Conservation (phyloP, 2,113 vertebrate genomes). For the Sander vitreus region DNA sequence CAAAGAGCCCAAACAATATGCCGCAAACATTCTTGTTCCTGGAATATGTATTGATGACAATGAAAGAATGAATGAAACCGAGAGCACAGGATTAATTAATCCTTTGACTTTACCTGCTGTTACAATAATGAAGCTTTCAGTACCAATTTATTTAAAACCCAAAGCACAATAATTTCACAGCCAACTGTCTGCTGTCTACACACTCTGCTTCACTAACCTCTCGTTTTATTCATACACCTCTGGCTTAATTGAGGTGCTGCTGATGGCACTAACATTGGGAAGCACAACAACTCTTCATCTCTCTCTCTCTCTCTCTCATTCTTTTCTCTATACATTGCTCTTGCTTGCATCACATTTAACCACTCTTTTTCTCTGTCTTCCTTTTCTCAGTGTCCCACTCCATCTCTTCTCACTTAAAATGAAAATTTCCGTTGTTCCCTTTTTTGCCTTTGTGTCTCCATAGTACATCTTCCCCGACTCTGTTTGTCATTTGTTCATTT, state of each 20-base stretch:
- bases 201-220: not conserved
- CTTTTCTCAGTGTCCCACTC: slow-evolving; percentile 3
- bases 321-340: not conserved
- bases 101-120: slow-evolving; percentile 23
- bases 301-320: not conserved
- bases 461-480: not conserved
- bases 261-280: not conserved
- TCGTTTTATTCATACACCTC: not conserved
- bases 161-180: not conserved
- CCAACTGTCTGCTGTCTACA: not conserved
- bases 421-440: slow-evolving; percentile 2
- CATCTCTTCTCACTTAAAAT: slow-evolving; percentile 22
- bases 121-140: slow-evolving; percentile 8
- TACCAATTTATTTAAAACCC: slow-evolving; percentile 4
- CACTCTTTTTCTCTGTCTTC: slow-evolving; percentile 4
- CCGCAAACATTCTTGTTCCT: slow-evolving; percentile 12
- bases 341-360: slow-evolving; percentile 11
- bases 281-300: not conserved
- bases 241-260: not conserved
- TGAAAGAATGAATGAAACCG: not conserved
- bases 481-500: slow-evolving; percentile 10
- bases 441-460: slow-evolving; percentile 13
- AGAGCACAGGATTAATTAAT: slow-evolving; percentile 14
- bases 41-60: slow-evolving; percentile 21
- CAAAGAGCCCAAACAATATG: not conserved